A percentile compares a stretch with the other conserved stretches of the same genome.
These are phyloP conservation scores for Molorchus minor DNA, from an alignment of 2,888 invertebrate genomes.

Conservation along the genomic window DNA sequence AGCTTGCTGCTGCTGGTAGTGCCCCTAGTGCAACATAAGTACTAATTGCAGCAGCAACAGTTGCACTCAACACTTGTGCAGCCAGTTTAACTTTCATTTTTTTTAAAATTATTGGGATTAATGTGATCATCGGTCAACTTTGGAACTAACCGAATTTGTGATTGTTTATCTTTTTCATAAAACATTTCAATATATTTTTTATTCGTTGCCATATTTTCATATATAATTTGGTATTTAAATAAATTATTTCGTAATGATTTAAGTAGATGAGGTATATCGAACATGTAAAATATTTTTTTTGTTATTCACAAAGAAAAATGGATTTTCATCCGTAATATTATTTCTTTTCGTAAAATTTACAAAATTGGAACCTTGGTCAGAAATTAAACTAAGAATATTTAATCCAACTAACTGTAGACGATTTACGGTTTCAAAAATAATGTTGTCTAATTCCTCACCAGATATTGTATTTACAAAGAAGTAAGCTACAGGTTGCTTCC, in stretches of 20 bases:
- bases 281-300: conserved; percentile 5
- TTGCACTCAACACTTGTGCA: conserved; percentile 12
- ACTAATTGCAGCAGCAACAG: conserved; percentile 3
- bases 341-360: not conserved
- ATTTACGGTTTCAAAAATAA: not conserved
- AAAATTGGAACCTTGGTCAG: no score
- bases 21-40: conserved; percentile 1
- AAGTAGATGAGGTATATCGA: not conserved
- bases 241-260: conserved; percentile 3
- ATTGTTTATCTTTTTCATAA: no score
- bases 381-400: no score
- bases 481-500: not conserved
- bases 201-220: not conserved
- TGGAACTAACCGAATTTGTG: no score
- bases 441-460: not conserved
- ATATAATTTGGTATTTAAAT: not conserved
- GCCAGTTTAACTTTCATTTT: conserved; percentile 8
- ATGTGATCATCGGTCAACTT: conserved; percentile 8
- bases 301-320: not conserved
- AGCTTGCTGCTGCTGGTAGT: conserved; percentile 7
- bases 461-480: not conserved
- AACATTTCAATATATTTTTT: not conserved
- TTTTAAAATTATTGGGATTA: not conserved
- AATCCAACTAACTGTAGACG: no score
- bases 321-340: not conserved